Evolutionary conservation across 2,888 invertebrate species (phyloP), one percentile per base, ranked within the genome.

Genomic region (Drosophila multiciliata): DNA sequence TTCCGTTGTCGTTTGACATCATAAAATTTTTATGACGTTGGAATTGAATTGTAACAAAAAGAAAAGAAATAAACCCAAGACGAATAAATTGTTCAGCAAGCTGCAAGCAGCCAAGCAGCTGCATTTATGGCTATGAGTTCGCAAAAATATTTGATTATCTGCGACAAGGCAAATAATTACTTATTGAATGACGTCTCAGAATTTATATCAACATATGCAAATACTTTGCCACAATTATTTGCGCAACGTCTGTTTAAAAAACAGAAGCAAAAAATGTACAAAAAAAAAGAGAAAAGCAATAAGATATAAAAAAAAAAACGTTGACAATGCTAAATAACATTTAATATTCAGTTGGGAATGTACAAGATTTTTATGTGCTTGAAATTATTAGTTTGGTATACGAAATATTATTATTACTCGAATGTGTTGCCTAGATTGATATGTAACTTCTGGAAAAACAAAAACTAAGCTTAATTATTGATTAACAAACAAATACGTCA

Each of bases 121-220:
- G 66, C 61, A 66, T 42, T 50, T 75, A 59, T 73, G 66, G 33
- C 33, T 57, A 53, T 66, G 59, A 67, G 42, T 40, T 32, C 26
- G 61, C 53, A 65, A 62, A 70, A 82, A 85, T 75, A 71, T 87
- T 87, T 83, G 79, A 66, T 58, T 87, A 65, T 65, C 57, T 53
- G 33, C 66, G 36, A 61, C 54, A 17, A 52, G 69, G 49, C 17
- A 62, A 78, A 62, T 49, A 78, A 63, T 40, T 54, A 71, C 64
- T 66, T 76, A 61, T 66, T 75, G 58, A 59, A 53, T 72, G 75
- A 69, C 68, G 70, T 35, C 61, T 55, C 54, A 26, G 65, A 82
- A 72, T 42, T 65, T 65, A 26, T 32, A 33, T n/a, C 33, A 23
- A 45, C 4, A 15, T 45, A 8, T 45, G 15, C 15, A 45, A 23